phyloP scores from a whole-genome alignment of 2,888 invertebrate genomes.

The Ceriagrion tenellum region DNA sequence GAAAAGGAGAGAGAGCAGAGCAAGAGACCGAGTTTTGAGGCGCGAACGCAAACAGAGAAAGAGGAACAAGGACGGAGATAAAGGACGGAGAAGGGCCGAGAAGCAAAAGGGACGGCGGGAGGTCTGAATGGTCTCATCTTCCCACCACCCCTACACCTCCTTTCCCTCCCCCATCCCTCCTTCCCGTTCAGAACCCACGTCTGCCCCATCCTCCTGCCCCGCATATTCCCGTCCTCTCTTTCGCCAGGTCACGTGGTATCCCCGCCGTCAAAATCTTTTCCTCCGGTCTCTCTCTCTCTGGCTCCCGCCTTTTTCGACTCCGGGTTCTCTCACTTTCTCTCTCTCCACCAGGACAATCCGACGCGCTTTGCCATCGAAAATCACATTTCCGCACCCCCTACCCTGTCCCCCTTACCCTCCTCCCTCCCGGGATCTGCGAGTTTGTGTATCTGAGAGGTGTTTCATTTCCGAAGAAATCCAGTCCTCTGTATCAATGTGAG shows the following conservation, averaged over 20 bases:
- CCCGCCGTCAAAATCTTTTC: background rate
- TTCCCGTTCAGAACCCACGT: background rate
- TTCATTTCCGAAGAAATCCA: conserved; percentile 28
- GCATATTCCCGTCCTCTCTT: background rate
- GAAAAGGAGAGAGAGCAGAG: background rate
- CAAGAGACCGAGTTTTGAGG: background rate
- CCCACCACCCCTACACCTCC: background rate
- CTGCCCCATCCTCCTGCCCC: background rate
- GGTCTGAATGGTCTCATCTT: conserved; percentile 32
- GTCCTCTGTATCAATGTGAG: background rate
- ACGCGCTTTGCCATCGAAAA: conserved; percentile 59
- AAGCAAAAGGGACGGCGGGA: background rate
- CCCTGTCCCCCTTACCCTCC: no score
- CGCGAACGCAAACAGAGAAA: background rate
- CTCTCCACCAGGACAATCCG: conserved; percentile 25
- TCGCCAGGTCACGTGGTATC: background rate
- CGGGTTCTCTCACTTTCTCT: no score
- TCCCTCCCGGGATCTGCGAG: conserved; percentile 8
- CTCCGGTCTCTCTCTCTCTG: background rate
- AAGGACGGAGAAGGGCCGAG: background rate
- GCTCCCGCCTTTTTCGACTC: conserved; percentile 37
- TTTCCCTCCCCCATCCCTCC: background rate
- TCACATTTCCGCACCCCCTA: conserved; percentile 34
- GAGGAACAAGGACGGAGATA: background rate
- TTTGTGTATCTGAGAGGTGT: conserved; percentile 44